Evolutionary conservation across 2,113 vertebrate species (phyloP).

Genomic region (Lepidothrix coronata): DNA sequence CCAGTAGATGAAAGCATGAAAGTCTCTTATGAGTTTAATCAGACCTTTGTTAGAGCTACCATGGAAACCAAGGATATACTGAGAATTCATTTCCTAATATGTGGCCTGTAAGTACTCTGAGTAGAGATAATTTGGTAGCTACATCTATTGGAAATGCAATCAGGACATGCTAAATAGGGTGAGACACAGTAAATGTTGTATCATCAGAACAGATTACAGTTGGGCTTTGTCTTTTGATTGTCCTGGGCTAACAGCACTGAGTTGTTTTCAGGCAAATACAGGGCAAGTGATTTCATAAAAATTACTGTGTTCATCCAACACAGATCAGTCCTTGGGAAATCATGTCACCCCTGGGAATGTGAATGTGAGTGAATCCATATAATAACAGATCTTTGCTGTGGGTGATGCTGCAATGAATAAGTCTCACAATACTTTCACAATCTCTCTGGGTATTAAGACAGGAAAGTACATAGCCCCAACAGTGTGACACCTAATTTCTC

Average conservation of each 20-base stretch:
- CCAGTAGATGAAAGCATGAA: background rate
- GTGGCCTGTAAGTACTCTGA: conserved; percentile 32
- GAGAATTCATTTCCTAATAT: conserved; percentile 49
- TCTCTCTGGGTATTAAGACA: background rate
- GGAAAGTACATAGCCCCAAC: background rate
- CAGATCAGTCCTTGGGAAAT: background rate
- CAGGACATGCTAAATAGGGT: conserved; percentile 19
- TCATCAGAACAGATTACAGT: conserved; percentile 20
- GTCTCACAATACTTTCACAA: background rate
- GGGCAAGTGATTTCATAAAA: conserved; percentile 1
- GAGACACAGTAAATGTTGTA: conserved; percentile 4
- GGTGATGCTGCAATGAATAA: background rate
- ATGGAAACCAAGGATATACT: conserved; percentile 46
- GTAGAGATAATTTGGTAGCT: conserved; percentile 51
- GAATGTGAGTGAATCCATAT: background rate
- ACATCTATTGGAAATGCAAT: conserved; percentile 43
- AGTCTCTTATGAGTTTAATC: conserved; percentile 40
- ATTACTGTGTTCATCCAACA: conserved; percentile 5
- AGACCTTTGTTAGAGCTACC: conserved; percentile 27
- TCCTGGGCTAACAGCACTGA: background rate
- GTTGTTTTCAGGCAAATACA: background rate
- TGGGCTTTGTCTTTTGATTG: conserved; percentile 16
- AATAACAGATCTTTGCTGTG: background rate
- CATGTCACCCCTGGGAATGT: background rate
- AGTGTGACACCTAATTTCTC: conserved; percentile 17